Base-by-base conservation (phyloP, 2,113 vertebrate genomes). In the Todiramphus saurophagus region DNA sequence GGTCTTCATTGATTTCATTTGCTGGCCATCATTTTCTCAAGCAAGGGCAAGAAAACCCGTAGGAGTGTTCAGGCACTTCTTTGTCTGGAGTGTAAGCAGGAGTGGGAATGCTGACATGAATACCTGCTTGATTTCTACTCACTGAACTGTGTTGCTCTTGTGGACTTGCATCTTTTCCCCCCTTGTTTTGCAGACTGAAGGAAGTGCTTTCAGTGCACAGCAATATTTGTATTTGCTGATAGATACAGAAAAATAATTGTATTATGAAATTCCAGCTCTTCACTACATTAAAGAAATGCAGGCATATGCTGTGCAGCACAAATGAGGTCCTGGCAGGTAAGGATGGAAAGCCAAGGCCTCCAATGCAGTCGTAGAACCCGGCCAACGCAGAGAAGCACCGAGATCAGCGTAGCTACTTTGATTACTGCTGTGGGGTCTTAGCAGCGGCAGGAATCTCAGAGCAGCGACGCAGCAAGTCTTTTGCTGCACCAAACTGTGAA, bases 201-300 rank as follows among this genome's bases (percentile, higher is more conserved):
- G 48, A 68, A 68, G 25, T 5, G 14, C 7, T 43, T 75, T 25
- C 19, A 53, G 18, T 1, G 30, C 58, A 31, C 3, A 70, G 51
- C 58, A 48, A 30, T 37, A 59, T 53, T 68, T 58, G 28, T 63
- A 62, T 74, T 69, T 91, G 73, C 68, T 46, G 67, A 50, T 19
- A 25, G 1, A 27, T 7, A 39, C 0, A 5, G 60, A 28, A 39
- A 58, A 68, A 14, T 16, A 68, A 28, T 7, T 28, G 17, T 6
- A 13, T 30, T 18, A 28, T 3, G 39, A 51, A 58, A 53, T 35
- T 5, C 39, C 24, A 28, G 35, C 53, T n/a, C 11, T 39, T 44
- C 13, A 2, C 53, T 44, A 18, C n/a, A 53, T 44, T 53, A 24
- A n/a, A 74, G n/a, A 58, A 16, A 27, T 1, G 30, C 25, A 62